Conservation (phyloP, 2,113 vertebrate genomes). For the Pantherophis guttatus region DNA sequence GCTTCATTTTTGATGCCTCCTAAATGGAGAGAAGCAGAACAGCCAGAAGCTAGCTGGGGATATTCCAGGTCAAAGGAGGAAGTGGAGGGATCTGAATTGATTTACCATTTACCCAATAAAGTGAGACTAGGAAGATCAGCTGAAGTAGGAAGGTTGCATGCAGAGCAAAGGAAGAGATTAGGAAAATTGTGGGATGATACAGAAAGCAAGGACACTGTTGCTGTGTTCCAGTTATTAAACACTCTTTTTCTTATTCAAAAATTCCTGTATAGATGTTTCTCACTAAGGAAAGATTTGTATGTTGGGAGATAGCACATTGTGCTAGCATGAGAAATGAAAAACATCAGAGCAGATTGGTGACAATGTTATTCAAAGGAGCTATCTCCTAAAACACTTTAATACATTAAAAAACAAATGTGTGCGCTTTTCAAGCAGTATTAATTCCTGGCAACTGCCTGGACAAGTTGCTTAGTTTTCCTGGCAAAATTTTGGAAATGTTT, state of each 20-base stretch:
- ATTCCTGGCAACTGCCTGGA: background rate
- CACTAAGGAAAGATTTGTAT: background rate
- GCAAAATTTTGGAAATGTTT: background rate
- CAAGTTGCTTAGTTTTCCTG: background rate
- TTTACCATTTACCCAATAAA: background rate
- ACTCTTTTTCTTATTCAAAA: background rate
- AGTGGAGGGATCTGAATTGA: background rate
- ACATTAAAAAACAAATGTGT: background rate
- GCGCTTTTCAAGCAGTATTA: background rate
- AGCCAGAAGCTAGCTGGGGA: background rate
- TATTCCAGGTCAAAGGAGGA: background rate
- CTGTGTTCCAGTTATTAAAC: background rate
- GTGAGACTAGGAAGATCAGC: background rate
- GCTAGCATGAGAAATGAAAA: background rate
- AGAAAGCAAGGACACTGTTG: background rate
- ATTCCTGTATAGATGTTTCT: background rate
- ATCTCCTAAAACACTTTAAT: background rate
- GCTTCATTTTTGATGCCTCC: background rate
- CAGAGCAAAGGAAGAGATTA: background rate
- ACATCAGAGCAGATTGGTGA: background rate
- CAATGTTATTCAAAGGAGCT: background rate
- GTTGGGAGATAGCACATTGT: background rate
- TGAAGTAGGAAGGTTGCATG: background rate
- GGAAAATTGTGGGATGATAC: background rate
- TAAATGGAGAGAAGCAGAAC: background rate